Base-by-base conservation (phyloP, 2,113 vertebrate species). In the Danionella cerebrum region DNA sequence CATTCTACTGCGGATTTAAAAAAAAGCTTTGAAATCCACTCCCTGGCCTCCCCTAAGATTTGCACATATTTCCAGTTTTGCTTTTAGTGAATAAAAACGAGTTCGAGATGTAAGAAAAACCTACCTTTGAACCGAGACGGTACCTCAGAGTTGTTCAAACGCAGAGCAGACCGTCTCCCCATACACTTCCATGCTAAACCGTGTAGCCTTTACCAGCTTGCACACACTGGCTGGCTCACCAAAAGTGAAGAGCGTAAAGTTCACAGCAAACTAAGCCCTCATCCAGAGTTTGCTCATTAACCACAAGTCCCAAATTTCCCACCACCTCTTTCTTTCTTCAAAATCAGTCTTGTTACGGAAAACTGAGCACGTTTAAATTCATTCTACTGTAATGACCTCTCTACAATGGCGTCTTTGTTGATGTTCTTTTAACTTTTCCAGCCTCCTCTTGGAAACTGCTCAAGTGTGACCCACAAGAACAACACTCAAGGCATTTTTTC, bases 241-340 rank as follows among this genome's bases (percentile, higher is more conserved):
- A 54, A 70, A 74, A 80, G 73, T 53, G 54, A 58, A 67, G 72
- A 77, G 76, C 72, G 41, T 74, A 81, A 77, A 70, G 73, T 78
- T 79, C 77, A 71, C 71, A 36, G 58, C 48, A 48, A 65, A 71
- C 62, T 22, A 55, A 44, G 12, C 1, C 1, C 77, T 55, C 25
- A 48, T 35, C 45, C 36, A 63, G 47, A 41, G 65, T 83, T 84
- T 83, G 78, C 63, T 78, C 72, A 84, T 87, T 85, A 85, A 87
- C 85, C 50, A 63, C 3, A 6, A 22, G 27, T n/a, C n/a, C n/a
- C n/a, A n/a, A n/a, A n/a, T n/a, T n/a, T 45, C 2, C 3, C 24
- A 24, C 2, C 21, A 13, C 13, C 29, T 47, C 44, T 67, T 55
- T 35, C 31, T 65, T 13, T 19, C 19, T 3, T 19, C 12, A 31